phyloP scores from a whole-genome alignment of 2,888 invertebrate genomes.

The Clunio marinus region DNA sequence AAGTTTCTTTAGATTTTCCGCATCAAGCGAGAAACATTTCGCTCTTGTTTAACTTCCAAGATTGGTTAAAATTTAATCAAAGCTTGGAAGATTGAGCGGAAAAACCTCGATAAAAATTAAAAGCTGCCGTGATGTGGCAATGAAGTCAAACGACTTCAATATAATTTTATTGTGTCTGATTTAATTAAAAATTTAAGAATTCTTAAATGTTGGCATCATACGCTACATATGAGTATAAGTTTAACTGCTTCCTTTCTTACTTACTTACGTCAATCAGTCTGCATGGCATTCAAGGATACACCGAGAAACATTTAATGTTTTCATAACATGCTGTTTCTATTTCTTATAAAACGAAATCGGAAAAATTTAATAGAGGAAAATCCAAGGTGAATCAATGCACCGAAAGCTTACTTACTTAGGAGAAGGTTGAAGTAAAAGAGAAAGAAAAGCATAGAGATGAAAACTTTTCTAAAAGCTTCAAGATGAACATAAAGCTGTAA shows the following conservation, averaged over 20 bases:
- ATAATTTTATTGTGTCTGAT: slow-evolving; percentile 17
- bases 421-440: not conserved
- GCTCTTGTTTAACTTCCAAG: slow-evolving; percentile 17
- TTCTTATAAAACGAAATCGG: slow-evolving; percentile 7
- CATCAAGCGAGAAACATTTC: slow-evolving; percentile 17
- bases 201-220: not conserved
- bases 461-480: slow-evolving; percentile 18
- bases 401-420: not conserved
- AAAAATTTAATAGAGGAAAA: slow-evolving; percentile 22
- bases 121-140: not conserved
- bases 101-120: not conserved
- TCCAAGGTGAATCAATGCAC: slow-evolving; percentile 24
- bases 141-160: slow-evolving; percentile 1
- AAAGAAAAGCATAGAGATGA: not conserved
- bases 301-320: slow-evolving; percentile 20
- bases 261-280: not conserved
- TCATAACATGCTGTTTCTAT: slow-evolving; percentile 8
- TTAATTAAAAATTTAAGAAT: slow-evolving; percentile 23
- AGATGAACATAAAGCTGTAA: slow-evolving; percentile 17
- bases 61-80: slow-evolving; percentile 25
- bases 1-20: slow-evolving; percentile 16
- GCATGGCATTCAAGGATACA: slow-evolving; percentile 18
- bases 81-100: slow-evolving; percentile 10
- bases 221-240: not conserved
- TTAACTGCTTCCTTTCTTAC: not conserved